Conservation (phyloP, 1,140 invertebrate species). For the Caenorhabditis briggsae region DNA sequence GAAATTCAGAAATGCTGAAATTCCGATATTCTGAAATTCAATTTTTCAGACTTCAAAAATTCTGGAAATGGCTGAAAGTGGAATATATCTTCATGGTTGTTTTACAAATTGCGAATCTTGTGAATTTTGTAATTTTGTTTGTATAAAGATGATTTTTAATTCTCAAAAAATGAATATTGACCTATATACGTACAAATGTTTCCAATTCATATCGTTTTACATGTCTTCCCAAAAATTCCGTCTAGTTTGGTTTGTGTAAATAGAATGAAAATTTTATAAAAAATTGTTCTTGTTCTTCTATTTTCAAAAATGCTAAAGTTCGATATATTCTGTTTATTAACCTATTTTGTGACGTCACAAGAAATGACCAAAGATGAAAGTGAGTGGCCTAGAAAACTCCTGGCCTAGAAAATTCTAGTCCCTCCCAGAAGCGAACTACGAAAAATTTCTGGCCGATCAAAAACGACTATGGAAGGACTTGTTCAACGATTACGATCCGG, state of each 20-base stretch:
- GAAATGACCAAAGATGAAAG: background rate
- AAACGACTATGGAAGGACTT: background rate
- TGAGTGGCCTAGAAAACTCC: background rate
- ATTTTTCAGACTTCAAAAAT: background rate
- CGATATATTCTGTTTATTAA: too few species aligned
- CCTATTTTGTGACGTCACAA: background rate
- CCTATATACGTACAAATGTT: too few species aligned
- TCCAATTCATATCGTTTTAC: too few species aligned
- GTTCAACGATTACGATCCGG: background rate
- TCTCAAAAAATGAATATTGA: too few species aligned
- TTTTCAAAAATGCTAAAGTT: background rate
- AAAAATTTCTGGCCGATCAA: background rate
- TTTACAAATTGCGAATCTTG: background rate
- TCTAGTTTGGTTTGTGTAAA: too few species aligned
- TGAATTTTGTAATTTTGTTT: constrained; percentile 2
- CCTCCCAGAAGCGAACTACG: background rate
- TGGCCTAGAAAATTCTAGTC: background rate
- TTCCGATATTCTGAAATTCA: background rate
- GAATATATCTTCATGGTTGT: background rate
- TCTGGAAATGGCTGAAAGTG: background rate
- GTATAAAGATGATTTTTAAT: background rate
- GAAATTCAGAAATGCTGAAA: too few species aligned
- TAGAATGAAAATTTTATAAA: too few species aligned
- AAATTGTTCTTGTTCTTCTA: too few species aligned
- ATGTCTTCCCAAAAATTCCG: too few species aligned